phyloP scores from a whole-genome alignment of 1,140 invertebrate species.

The Eciton burchellii region DNA sequence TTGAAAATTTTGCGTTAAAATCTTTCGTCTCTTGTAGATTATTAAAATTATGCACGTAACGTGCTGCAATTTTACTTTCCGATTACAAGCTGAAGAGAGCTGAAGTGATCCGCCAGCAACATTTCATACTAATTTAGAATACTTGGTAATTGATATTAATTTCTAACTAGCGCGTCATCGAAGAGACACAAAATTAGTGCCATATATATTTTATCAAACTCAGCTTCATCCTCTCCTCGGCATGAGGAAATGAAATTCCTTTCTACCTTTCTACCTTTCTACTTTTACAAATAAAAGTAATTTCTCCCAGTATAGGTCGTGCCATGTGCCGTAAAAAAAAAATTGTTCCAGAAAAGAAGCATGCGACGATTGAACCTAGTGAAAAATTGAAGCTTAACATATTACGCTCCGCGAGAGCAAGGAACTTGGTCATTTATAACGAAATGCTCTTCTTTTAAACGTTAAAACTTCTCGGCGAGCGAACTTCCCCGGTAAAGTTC shows the following conservation, averaged over 20 bases:
- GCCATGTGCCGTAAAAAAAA: too few relatives aligned
- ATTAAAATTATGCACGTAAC: constrained; percentile 26
- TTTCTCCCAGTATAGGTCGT: not conserved
- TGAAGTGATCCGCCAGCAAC: not conserved
- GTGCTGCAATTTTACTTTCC: not conserved
- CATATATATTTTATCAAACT: not conserved
- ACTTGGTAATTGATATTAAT: constrained; percentile 13
- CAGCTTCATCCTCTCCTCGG: not conserved
- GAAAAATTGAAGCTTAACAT: not conserved
- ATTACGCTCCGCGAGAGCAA: not conserved
- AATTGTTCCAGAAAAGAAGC: not conserved
- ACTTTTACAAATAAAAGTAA: not conserved
- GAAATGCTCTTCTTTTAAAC: constrained; percentile 18
- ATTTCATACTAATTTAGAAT: constrained; percentile 26
- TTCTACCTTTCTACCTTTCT: too few relatives aligned
- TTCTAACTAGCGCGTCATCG: not conserved
- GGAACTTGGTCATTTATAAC: constrained; percentile 23
- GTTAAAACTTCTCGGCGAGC: constrained; percentile 9
- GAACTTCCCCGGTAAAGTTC: constrained; percentile 12
- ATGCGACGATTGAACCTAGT: constrained; percentile 25
- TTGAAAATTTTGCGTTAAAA: not conserved
- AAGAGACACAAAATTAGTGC: not conserved
- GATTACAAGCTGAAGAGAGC: not conserved
- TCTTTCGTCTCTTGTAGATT: not conserved
- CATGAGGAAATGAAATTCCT: not conserved